A percentile compares a stretch with the other conserved stretches of the same genome.
These are phyloP conservation scores for Aegypius monachus DNA, from an alignment of 2,113 vertebrate genomes.

Conservation along the genomic window DNA sequence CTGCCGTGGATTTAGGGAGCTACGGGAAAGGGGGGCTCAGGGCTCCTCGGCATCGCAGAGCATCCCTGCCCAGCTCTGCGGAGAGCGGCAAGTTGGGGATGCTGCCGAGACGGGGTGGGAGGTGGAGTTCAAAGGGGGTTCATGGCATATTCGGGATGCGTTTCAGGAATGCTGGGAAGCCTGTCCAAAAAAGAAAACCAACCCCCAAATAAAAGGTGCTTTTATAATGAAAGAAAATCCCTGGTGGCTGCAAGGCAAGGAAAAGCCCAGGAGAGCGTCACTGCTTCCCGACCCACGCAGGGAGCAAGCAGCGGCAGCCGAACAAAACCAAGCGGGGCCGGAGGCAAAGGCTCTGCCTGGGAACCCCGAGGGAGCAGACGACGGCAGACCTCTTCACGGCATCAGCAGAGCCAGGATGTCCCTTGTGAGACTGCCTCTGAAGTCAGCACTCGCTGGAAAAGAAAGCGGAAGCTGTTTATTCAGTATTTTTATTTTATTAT, in stretches of 20 bases:
- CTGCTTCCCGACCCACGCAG: rapidly evolving
- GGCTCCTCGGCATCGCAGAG: neutral
- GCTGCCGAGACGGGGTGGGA: rapidly evolving
- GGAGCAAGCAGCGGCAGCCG: neutral
- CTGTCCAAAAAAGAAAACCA: neutral
- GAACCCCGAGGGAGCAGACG: neutral
- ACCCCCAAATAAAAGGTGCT: neutral
- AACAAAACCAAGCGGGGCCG: neutral
- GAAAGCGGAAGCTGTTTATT: neutral
- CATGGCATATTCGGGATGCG: rapidly evolving
- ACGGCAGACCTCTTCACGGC: neutral
- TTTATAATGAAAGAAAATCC: neutral
- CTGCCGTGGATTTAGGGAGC: neutral
- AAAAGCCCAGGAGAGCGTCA: neutral
- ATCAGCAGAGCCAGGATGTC: neutral
- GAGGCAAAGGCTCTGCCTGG: neutral
- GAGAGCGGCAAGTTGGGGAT: neutral
- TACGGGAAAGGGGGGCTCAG: rapidly evolving
- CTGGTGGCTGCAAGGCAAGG: neutral
- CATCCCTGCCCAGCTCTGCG: neutral
- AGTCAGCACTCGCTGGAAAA: neutral
- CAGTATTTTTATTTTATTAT: neutral
- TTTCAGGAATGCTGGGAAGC: neutral
- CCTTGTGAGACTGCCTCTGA: neutral
- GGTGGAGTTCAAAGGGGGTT: neutral